Evolutionary conservation across 2,888 invertebrate species (phyloP), one percentile per base, ranked within the genome.

Genomic region (Megalurothrips usitatus): DNA sequence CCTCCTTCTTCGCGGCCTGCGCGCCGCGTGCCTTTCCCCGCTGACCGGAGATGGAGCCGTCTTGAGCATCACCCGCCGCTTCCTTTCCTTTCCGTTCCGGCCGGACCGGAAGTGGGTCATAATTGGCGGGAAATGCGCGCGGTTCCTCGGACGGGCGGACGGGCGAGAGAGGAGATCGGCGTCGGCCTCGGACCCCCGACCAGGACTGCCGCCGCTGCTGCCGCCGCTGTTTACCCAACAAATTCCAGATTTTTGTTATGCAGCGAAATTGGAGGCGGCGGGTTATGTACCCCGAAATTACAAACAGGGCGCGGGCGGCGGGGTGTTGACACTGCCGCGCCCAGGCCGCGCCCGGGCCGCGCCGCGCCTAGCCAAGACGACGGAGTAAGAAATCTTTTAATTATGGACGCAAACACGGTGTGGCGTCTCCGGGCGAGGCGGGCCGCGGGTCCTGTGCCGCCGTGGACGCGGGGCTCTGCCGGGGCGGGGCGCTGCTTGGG

Each of bases 371-470:
- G 63, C 11, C 63, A n/a, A 19, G 63, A 14, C 3, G 8, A 4
- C 68, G 68, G 68, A 75, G 68, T 75, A 75, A 75, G 68, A 75
- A 75, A 75, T 75, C 68, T 75, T 75, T 43, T 75, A 75, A 75
- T 75, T 75, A 75, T 75, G 68, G 68, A 26, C 68, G 68, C 68
- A 75, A 75, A 75, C 68, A 75, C 11, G 58, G 58, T 58, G 14
- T 58, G 17, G 58, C 34, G 34, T 43, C 34, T 43, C 34, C 34
- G 6, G 34, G 34, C 34, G n/a, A n/a, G n/a, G n/a, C 34, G 34
- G 34, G 34, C 34, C 34, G 34, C 34, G 2, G 3, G 2, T 2
- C 34, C 34, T 43, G 34, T 43, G 34, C 34, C 34, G n/a, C n/a
- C n/a, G n/a, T n/a, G n/a, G n/a, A n/a, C n/a, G n/a, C n/a, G n/a